These are phyloP conservation scores for Oreochromis grahami DNA, from an alignment of 2,797 vertebrate species.

Conservation along the genomic window DNA sequence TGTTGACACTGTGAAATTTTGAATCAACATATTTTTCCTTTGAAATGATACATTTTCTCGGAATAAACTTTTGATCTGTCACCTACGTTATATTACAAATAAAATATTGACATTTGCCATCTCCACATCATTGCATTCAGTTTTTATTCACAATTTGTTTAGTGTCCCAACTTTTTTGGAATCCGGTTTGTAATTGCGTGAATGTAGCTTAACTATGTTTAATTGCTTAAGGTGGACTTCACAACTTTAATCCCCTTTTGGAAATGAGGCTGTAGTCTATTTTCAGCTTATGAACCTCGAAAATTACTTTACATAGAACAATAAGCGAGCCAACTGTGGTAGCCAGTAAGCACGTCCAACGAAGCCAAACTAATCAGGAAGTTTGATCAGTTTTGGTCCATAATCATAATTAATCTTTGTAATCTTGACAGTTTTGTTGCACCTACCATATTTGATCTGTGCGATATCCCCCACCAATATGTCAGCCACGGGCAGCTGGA, in stretches of 20 bases:
- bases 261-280: conserved; percentile 26
- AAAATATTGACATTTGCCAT: too few relatives aligned
- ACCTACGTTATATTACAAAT: too few relatives aligned
- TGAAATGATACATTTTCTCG: too few relatives aligned
- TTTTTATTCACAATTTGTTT: too few relatives aligned
- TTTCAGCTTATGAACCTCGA: conserved; percentile 32
- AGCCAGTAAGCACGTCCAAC: neutral
- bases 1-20: too few relatives aligned
- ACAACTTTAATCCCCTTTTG: conserved; percentile 27
- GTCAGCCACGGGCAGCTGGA: conserved; percentile 93
- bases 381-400: neutral
- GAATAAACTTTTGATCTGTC: too few relatives aligned
- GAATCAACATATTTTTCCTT: too few relatives aligned
- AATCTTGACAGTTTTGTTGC: neutral
- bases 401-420: neutral
- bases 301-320: conserved; percentile 32
- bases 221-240: conserved; percentile 23
- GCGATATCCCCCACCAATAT: conserved; percentile 95
- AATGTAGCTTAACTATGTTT: conserved; percentile 18
- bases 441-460: conserved; percentile 94
- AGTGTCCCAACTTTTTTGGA: too few relatives aligned
- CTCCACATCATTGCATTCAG: too few relatives aligned
- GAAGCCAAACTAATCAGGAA: neutral
- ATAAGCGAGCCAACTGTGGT: neutral
- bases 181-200: too few relatives aligned